A percentile compares a stretch with the other conserved stretches of the same genome.
Evolutionary conservation across 2,113 vertebrate genomes (phyloP).

Genomic region (Salvelinus fontinalis): DNA sequence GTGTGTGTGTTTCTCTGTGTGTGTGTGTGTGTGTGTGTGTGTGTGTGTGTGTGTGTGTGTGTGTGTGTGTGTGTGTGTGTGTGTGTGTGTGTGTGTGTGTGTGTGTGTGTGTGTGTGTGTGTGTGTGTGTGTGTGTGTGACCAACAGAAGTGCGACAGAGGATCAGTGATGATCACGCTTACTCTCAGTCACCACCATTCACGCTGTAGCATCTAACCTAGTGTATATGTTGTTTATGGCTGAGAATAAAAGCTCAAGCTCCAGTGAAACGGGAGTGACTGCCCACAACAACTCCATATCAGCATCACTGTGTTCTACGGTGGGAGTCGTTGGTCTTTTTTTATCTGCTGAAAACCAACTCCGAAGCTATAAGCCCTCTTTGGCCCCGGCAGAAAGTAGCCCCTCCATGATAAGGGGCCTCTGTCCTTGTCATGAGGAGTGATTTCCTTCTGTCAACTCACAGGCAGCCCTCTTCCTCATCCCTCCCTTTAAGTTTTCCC

Average conservation of each 20-base stretch:
- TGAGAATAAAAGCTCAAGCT: constrained; percentile 12
- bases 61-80: neutral
- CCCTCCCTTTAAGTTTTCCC: constrained; percentile 48
- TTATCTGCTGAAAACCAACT: constrained; percentile 42
- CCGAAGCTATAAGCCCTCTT: constrained; percentile 22
- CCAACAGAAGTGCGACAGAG: neutral
- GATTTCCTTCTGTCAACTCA: constrained; percentile 67
- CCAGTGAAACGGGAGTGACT: neutral
- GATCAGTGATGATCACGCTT: neutral
- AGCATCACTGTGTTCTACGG: constrained; percentile 23
- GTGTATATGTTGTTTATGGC: neutral
- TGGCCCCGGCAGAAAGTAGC: constrained; percentile 49
- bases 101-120: too few relatives aligned
- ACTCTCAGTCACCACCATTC: neutral
- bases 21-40: too few relatives aligned
- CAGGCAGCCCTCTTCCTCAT: constrained; percentile 67
- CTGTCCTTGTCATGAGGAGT: constrained; percentile 70
- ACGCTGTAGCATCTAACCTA: neutral
- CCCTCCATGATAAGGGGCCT: constrained; percentile 60
- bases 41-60: neutral
- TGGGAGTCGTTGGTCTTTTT: constrained; percentile 30
- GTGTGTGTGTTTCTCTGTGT: too few relatives aligned
- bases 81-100: neutral
- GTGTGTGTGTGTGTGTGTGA: neutral
- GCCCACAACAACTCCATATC: neutral